Evolutionary conservation across 2,113 vertebrate genomes (phyloP).

Genomic region (Oncorhynchus nerka): DNA sequence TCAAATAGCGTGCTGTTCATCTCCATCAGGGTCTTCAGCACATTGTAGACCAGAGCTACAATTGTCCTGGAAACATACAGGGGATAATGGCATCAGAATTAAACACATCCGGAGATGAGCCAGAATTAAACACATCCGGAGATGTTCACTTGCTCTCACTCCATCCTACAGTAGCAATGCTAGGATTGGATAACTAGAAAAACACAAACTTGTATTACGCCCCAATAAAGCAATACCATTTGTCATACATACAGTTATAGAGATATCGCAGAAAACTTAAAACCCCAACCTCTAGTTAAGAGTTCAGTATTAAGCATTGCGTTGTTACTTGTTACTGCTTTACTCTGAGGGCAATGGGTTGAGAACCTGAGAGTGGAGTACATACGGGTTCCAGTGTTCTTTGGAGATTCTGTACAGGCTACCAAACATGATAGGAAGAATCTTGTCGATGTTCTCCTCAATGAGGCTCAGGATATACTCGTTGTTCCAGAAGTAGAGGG

Average conservation of each 20-base stretch:
- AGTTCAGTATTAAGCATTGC: no score
- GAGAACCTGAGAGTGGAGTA: conserved; percentile 28
- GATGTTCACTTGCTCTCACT: no score
- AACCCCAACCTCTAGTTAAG: no score
- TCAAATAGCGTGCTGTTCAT: conserved; percentile 97
- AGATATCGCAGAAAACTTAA: no score
- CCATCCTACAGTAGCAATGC: no score
- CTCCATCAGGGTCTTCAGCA: conserved; percentile 97
- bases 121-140: not conserved
- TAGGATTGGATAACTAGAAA: no score
- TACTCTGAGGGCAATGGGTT: not conserved
- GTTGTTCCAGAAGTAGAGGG: conserved; percentile 98
- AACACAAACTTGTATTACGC: no score
- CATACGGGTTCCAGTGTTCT: conserved; percentile 99
- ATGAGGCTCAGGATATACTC: conserved; percentile 99
- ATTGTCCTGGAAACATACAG: conserved; percentile 81
- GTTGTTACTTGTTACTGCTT: not conserved
- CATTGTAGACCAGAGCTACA: conserved; percentile 93
- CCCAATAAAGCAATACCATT: no score
- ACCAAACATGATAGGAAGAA: conserved; percentile 97
- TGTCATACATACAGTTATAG: no score
- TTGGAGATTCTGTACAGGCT: conserved; percentile 98
- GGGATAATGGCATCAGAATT: not conserved
- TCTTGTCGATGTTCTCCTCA: conserved; percentile 94
- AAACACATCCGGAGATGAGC: not conserved